Base-by-base conservation (phyloP, 2,113 vertebrate genomes). In the Kryptolebias marmoratus region DNA sequence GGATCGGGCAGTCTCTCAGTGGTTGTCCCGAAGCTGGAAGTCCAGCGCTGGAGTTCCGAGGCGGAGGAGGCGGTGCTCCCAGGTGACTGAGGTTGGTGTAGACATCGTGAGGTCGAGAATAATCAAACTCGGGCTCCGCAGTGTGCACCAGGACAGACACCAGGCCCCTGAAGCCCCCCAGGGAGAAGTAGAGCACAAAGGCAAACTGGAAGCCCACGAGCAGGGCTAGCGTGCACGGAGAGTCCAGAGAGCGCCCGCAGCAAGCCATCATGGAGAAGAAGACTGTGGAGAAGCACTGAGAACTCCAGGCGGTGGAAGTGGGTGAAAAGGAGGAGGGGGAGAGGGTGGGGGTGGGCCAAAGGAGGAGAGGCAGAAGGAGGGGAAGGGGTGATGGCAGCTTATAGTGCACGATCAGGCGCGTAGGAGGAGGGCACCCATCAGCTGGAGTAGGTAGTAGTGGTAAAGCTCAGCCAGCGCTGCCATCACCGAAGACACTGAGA, bases 141-240 rank as follows among this genome's bases (percentile, higher is more conserved):
- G 94, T 89, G 77, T 95, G 95, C 11, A 95, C 95, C 74, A 98
- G 93, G 0, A 98, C 94, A 1, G 96, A 95, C 44, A 95, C 95
- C 47, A 98, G 91, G 70, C 95, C 96, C 31, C 93, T 95, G 87
- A 98, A 97, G 8, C 97, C 97, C 0, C 97, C 97, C 0, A 98
- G 90, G 0, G 97, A 98, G 84, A 98, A 96, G 62, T 98, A 98
- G 12, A 97, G 95, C 84, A 98, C 96, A 89, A 98, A 97, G 0
- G 95, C 95, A 85, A 98, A 96, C 93, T 98, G 97, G 92, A 96
- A 98, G 65, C 96, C 96, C 62, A 97, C 93, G 28, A 98, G 92
- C 87, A 98, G 89, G 68, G 95, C 95, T 76, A 98, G 84, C 0
- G 96, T 97, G 83, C 97, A 97, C 0, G 96, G 96, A 11, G 93